Evolutionary conservation across 2,113 vertebrate genomes (phyloP).

Genomic region (Toxostoma redivivum): DNA sequence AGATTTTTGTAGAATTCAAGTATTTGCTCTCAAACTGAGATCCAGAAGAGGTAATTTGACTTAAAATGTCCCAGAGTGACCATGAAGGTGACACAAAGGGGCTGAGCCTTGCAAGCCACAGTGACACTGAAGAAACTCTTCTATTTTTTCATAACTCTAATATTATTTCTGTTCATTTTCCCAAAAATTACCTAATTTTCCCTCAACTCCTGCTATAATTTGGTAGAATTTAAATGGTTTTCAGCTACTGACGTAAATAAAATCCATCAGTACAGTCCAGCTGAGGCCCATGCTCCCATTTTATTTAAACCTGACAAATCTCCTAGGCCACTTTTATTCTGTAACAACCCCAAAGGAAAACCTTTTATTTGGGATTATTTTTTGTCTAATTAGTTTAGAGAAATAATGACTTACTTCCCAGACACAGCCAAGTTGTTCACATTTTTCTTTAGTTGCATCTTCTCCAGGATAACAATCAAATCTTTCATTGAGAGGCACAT

Average conservation of each 20-base stretch:
- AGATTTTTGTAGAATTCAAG: not conserved
- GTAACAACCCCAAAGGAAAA: not conserved
- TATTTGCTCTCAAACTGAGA: not conserved
- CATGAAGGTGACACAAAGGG: not conserved
- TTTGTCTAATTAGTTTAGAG: not conserved
- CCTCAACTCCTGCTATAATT: not conserved
- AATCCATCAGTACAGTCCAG: not conserved
- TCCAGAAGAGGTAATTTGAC: not conserved
- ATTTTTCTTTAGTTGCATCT: not conserved
- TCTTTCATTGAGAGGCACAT: not conserved
- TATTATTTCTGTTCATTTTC: not conserved
- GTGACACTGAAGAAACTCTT: not conserved
- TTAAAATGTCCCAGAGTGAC: not conserved
- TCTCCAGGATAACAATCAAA: constrained; percentile 56
- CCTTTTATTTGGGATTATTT: accelerated
- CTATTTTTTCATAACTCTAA: not conserved
- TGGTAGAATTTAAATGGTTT: not conserved
- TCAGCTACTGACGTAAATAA: not conserved
- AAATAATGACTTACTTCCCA: constrained; percentile 57
- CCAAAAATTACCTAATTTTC: not conserved
- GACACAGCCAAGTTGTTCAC: constrained; percentile 10
- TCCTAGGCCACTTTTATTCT: not conserved
- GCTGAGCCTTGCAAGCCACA: not conserved
- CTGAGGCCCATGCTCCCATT: not conserved
- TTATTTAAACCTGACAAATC: not conserved